Conservation (phyloP, 1,140 invertebrate genomes). For the Ips nitidus region DNA sequence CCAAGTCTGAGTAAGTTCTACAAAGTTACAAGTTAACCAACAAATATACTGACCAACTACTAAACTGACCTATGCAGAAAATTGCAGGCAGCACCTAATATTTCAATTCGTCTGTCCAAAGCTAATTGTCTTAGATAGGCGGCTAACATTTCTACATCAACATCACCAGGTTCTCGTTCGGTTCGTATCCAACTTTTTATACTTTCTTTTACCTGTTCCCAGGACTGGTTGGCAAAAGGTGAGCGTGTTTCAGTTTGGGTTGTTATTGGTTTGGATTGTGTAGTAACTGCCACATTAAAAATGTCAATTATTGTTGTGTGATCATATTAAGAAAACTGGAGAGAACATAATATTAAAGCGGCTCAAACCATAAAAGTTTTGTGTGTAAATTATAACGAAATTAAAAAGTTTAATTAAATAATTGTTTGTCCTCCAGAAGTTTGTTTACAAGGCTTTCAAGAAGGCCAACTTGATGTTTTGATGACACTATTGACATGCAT, state of each 20-base stretch:
- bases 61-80: slow-evolving; percentile 50
- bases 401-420: no score
- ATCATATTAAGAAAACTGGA: no score
- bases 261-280: no score
- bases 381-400: no score
- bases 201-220: slow-evolving; percentile 47
- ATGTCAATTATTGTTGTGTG: no score
- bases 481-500: no score
- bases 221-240: slow-evolving; percentile 18
- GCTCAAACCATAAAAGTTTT: no score
- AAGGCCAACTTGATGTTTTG: no score
- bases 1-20: slow-evolving; percentile 45
- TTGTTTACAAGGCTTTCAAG: no score
- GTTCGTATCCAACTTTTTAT: slow-evolving; percentile 53
- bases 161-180: slow-evolving; percentile 45
- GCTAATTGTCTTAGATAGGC: slow-evolving; percentile 49
- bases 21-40: neutral
- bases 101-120: slow-evolving; percentile 45
- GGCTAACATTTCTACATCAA: slow-evolving; percentile 53
- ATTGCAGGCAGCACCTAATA: slow-evolving; percentile 47
- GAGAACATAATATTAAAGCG: no score
- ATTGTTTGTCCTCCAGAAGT: no score
- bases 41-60: neutral
- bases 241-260: neutral
- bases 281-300: no score